Evolutionary conservation across 2,888 invertebrate genomes (phyloP).

Genomic region (Cryptophagus acutangulus): DNA sequence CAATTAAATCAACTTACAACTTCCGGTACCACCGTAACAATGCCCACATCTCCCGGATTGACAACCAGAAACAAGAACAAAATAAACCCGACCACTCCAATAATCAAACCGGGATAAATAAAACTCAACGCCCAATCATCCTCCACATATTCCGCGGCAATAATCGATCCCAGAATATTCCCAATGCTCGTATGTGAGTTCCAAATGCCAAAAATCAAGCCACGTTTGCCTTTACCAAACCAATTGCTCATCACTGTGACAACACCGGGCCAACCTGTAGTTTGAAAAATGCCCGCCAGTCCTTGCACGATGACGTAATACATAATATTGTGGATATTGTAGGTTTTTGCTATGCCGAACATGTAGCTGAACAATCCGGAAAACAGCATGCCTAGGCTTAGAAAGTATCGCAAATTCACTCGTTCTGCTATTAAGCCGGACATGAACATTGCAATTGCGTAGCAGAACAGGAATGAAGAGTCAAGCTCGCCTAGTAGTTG

Average conservation of each 20-base stretch:
- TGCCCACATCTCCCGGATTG: slow-evolving; percentile 72
- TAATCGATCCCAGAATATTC: slow-evolving; percentile 82
- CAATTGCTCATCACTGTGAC: slow-evolving; percentile 92
- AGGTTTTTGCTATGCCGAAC: slow-evolving; percentile 81
- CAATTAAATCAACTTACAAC: too few relatives aligned
- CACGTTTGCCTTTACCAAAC: slow-evolving; percentile 89
- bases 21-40: slow-evolving; percentile 21
- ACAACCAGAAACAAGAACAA: slow-evolving; percentile 81
- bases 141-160: slow-evolving; percentile 83
- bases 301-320: slow-evolving; percentile 86
- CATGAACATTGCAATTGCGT: slow-evolving; percentile 88
- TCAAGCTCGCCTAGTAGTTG: slow-evolving; percentile 82
- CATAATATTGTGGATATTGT: slow-evolving; percentile 72
- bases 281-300: slow-evolving; percentile 80
- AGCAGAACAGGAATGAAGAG: slow-evolving; percentile 86
- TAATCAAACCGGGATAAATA: slow-evolving; percentile 82
- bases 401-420: slow-evolving; percentile 83
- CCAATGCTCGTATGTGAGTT: slow-evolving; percentile 96
- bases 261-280: slow-evolving; percentile 96
- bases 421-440: slow-evolving; percentile 90
- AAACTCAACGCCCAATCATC: slow-evolving; percentile 88
- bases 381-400: slow-evolving; percentile 84
- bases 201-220: slow-evolving; percentile 93
- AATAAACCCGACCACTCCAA: slow-evolving; percentile 64
- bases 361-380: slow-evolving; percentile 83